Evolutionary conservation across 2,888 invertebrate species (phyloP), one percentile per base, ranked within the genome.

Genomic region (Leptogaster cylindrica): DNA sequence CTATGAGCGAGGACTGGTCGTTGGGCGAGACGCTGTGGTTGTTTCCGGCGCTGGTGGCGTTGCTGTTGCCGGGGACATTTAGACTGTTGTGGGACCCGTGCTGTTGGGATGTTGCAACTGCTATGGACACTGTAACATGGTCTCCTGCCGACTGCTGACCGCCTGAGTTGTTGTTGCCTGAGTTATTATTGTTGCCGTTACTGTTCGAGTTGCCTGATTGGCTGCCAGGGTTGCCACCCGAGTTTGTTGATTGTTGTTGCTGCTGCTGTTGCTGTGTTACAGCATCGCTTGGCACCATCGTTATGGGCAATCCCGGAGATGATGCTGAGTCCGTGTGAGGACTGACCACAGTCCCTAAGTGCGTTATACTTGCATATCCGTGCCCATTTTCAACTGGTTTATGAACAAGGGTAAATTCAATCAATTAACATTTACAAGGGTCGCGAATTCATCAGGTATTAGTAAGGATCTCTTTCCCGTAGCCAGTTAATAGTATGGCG

Each of bases 1-100:
- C 85, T 75, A 79, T 78, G 55, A 80, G 69, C 63, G 81, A 77
- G 58, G 75, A 74, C 68, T 72, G 75, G 72, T 75, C 73, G 70
- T 70, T 81, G 33, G 71, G 71, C 18, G 72, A 71, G 12, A 61
- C 71, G 72, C 63, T 73, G 27, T 51, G 51, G 27, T 39, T 39
- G 74, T 78, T 79, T 71, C 50, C 55, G 61, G 48, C 31, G 65
- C 68, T 73, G 50, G 52, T 61, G 65, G 48, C 67, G 52, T 66
- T 70, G 46, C 67, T 70, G 31, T 69, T 73, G 7, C 70, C 68
- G 65, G 69, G 70, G 12, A 70, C 66, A 66, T 48, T 70, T 58
- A 71, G 61, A 41, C 27, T 65, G 67, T n/a, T n/a, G n/a, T n/a
- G n/a, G n/a, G n/a, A n/a, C n/a, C n/a, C n/a, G n/a, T 71, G 70